Base-by-base conservation (phyloP, 2,113 vertebrate genomes). In the Blennius ocellaris region DNA sequence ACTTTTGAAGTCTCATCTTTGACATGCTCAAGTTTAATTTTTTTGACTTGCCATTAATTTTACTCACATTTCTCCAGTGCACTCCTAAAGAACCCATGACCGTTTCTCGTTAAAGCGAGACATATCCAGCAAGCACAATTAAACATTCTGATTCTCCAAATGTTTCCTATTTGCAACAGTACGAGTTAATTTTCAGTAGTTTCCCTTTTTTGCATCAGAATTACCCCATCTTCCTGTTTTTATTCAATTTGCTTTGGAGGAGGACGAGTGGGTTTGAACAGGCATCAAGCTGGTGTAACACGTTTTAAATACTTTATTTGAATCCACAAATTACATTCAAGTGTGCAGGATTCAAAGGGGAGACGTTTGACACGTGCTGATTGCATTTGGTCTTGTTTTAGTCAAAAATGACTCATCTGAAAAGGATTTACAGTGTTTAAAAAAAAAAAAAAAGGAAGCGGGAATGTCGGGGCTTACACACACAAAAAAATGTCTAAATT, bases 361-460 rank as follows among this genome's bases (percentile, higher is more conserved):
- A 30, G 21, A 30, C 21, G 21, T 67, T 55, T 44, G 45, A 36
- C 62, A 56, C 60, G 37, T n/a, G 54, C 12, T 50, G 14, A 16
- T 8, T 5, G 38, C 45, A 36, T 58, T 53, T 14, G 49, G 17
- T 1, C 16, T 21, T 50, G 38, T 69, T 54, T 52, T 17, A 45
- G 53, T 44, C 12, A 1, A 58, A 30, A 64, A 37, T 17, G 7
- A 68, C 64, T 49, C 37, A 59, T 73, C 65, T 38, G 30, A 55
- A 68, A 71, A 77, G 15, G n/a, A 63, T 68, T 61, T 11, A 14
- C 2, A 56, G 36, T 47, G 38, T 74, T n/a, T n/a, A n/a, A 30
- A 30, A 30, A 30, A 30, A 30, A 30, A 30, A 30, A 30, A 30
- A 30, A 30, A 68, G 21, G 44, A 39, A 70, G 41, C 56, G 16